phyloP scores from a whole-genome alignment of 1,140 invertebrate genomes.

The Episyrphus balteatus region DNA sequence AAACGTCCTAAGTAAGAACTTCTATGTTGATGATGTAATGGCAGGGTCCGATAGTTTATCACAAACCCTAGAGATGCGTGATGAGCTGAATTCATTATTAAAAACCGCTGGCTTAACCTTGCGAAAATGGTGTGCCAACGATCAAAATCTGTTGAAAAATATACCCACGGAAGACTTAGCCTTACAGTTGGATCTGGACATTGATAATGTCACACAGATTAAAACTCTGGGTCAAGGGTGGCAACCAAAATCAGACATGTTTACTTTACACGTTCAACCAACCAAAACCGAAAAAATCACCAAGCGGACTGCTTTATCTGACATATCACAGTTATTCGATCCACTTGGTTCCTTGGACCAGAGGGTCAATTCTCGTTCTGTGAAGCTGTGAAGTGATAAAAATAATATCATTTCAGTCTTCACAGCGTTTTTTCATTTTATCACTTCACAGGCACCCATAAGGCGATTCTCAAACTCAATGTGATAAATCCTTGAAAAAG shows the following conservation, averaged over 20 bases:
- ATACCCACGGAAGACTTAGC: slow-evolving; percentile 1
- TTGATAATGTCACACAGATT: too few relatives aligned
- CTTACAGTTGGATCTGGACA: background rate
- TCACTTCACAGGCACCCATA: too few relatives aligned
- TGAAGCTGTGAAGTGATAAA: too few relatives aligned
- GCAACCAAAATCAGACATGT: too few relatives aligned
- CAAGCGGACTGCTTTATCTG: slow-evolving; percentile 19
- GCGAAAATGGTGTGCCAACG: slow-evolving; percentile 9
- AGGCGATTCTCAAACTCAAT: too few relatives aligned
- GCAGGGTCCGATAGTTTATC: slow-evolving; percentile 21
- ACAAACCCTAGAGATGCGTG: background rate
- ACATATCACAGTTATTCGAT: slow-evolving; percentile 27
- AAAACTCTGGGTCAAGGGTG: too few relatives aligned
- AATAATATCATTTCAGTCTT: too few relatives aligned
- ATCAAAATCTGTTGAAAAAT: background rate
- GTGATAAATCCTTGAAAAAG: too few relatives aligned
- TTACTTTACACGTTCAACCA: too few relatives aligned
- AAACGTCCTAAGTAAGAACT: slow-evolving; percentile 25
- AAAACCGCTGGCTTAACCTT: slow-evolving; percentile 1
- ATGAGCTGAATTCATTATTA: slow-evolving; percentile 1
- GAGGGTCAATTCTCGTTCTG: too few relatives aligned
- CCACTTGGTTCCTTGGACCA: slow-evolving; percentile 32
- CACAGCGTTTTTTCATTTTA: too few relatives aligned
- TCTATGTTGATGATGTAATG: slow-evolving; percentile 40
- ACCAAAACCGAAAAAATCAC: slow-evolving; percentile 8